These are phyloP conservation scores for Deilephila porcellus DNA, from an alignment of 2,888 invertebrate species.

Conservation along the genomic window DNA sequence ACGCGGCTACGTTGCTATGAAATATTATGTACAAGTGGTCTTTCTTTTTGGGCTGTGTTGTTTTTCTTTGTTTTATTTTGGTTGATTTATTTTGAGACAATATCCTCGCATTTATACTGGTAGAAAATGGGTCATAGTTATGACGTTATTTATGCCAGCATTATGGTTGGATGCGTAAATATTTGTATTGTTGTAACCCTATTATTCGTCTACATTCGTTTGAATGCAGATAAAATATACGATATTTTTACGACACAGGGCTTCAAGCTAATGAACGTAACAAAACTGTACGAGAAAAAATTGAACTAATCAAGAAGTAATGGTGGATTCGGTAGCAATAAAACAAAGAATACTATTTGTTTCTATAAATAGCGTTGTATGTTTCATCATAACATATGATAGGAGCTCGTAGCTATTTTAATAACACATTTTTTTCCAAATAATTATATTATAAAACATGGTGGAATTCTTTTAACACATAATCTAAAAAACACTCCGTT, in stretches of 20 bases:
- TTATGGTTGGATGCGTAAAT: conserved; percentile 11
- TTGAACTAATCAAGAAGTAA: not conserved
- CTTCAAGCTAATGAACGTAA: not conserved
- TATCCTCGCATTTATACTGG: conserved; percentile 5
- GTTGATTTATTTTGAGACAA: conserved; percentile 26
- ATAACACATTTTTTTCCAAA: too few species aligned
- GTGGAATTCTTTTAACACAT: too few species aligned
- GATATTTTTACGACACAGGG: not conserved
- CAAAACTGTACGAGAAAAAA: conserved; percentile 11
- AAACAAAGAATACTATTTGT: not conserved
- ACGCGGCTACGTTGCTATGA: conserved; percentile 51
- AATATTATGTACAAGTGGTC: conserved; percentile 43
- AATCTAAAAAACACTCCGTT: too few species aligned
- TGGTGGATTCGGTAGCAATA: not conserved
- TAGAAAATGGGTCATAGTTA: conserved; percentile 18
- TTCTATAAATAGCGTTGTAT: too few species aligned
- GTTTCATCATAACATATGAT: too few species aligned
- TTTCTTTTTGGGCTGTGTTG: conserved; percentile 43
- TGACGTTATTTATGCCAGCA: conserved; percentile 15
- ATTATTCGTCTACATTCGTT: not conserved
- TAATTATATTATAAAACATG: too few species aligned
- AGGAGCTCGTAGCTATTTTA: too few species aligned
- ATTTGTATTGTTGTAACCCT: conserved; percentile 14
- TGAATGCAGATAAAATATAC: conserved; percentile 13
- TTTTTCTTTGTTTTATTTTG: conserved; percentile 31